phyloP scores from a whole-genome alignment of 2,113 vertebrate genomes.

The Cinclus cinclus region DNA sequence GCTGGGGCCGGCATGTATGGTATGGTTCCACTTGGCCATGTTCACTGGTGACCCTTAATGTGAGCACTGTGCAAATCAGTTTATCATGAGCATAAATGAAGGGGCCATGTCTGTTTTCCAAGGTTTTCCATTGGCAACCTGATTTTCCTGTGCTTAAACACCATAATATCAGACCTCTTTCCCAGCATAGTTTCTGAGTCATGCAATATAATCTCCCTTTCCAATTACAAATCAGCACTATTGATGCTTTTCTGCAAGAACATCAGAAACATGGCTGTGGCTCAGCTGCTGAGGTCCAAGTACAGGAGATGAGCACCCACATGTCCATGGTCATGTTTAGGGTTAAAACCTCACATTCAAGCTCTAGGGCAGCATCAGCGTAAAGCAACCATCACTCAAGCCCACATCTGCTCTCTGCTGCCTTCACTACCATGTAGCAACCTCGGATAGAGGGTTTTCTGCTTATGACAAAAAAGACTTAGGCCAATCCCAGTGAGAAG shows the following conservation, averaged over 20 bases:
- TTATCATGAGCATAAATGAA: neutral
- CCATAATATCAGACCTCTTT: neutral
- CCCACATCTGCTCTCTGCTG: neutral
- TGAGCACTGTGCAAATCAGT: neutral
- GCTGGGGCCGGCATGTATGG: neutral
- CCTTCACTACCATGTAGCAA: neutral
- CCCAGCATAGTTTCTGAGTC: neutral
- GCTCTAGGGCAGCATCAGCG: fast-evolving
- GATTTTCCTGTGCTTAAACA: neutral
- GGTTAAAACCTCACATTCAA: neutral
- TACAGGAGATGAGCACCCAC: neutral
- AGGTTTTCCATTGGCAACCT: neutral
- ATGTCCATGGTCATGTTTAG: fast-evolving
- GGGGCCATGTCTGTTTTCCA: neutral
- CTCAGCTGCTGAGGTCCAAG: neutral
- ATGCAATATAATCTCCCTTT: neutral
- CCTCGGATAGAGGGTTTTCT: neutral
- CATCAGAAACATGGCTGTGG: neutral
- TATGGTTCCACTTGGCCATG: fast-evolving
- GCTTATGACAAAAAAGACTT: neutral
- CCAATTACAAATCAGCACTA: neutral
- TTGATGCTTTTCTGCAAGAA: constrained; percentile 14
- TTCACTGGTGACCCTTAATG: neutral
- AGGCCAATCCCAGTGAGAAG: neutral
- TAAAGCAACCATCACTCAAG: neutral